phyloP scores from a whole-genome alignment of 2,797 vertebrate genomes.

The Oreochromis grahami region DNA sequence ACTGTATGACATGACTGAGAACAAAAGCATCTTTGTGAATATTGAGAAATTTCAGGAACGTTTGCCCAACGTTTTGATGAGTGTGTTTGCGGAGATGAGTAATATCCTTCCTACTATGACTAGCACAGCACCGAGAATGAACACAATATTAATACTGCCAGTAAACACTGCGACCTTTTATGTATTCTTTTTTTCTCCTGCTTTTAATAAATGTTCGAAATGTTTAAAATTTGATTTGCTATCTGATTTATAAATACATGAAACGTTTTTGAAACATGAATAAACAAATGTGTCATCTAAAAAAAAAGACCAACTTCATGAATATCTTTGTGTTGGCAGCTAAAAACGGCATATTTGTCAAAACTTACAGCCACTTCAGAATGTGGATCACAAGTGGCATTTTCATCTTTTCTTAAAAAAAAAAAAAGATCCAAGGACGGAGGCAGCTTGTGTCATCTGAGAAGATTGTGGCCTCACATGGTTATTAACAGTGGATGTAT shows the following conservation, averaged over 20 bases:
- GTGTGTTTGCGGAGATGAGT: neutral
- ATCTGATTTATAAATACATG: neutral
- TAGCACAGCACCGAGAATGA: neutral
- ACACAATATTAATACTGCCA: neutral
- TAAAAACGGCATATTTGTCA: neutral
- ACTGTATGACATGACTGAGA: neutral
- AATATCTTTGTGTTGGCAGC: neutral
- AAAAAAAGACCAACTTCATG: neutral
- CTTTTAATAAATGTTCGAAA: conserved; percentile 32
- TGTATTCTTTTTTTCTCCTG: neutral
- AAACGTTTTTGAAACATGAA: conserved; percentile 3
- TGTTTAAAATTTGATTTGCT: neutral
- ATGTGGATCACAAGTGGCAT: neutral
- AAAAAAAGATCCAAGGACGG: neutral
- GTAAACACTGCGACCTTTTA: neutral
- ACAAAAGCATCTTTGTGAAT: neutral
- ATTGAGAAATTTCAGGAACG: neutral
- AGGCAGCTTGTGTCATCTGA: neutral
- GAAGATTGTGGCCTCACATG: neutral
- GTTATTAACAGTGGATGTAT: neutral
- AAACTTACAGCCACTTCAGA: neutral
- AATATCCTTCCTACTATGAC: neutral
- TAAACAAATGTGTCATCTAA: conserved; percentile 8
- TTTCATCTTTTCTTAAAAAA: neutral
- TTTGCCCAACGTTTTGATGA: neutral